These are phyloP conservation scores for Polydrusus tereticollis DNA, from an alignment of 2,888 invertebrate genomes.

Conservation along the genomic window DNA sequence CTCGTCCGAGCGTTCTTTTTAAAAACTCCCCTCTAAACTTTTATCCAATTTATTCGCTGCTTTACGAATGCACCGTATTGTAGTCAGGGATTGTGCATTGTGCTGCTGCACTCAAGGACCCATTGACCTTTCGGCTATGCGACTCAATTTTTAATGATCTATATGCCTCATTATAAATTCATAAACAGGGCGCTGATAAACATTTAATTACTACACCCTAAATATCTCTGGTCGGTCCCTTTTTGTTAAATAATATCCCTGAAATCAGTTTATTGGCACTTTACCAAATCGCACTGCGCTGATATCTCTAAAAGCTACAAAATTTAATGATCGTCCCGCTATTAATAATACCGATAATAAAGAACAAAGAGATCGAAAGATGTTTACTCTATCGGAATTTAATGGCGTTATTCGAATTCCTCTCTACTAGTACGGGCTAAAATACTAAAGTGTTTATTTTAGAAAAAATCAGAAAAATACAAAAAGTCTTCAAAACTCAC, in stretches of 20 bases:
- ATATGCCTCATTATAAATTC: no score
- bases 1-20: no score
- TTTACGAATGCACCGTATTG: no score
- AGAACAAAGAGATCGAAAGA: conserved; percentile 5
- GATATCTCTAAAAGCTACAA: conserved; percentile 12
- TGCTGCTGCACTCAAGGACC: no score
- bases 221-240: neutral
- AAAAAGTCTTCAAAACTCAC: no score
- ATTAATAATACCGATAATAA: conserved; percentile 2
- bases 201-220: neutral
- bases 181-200: neutral
- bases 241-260: neutral
- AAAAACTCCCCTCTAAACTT: no score
- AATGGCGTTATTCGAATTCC: neutral
- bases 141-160: no score
- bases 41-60: no score
- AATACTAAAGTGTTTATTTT: no score
- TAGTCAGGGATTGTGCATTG: no score
- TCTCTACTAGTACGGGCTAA: neutral
- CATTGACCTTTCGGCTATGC: no score
- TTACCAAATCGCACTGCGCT: neutral
- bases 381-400: conserved; percentile 7
- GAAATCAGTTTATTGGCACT: conserved; percentile 7
- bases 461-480: no score
- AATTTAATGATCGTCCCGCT: conserved; percentile 1